Evolutionary conservation across 1,140 invertebrate genomes (phyloP).

Genomic region (Zaprionus vittiger): DNA sequence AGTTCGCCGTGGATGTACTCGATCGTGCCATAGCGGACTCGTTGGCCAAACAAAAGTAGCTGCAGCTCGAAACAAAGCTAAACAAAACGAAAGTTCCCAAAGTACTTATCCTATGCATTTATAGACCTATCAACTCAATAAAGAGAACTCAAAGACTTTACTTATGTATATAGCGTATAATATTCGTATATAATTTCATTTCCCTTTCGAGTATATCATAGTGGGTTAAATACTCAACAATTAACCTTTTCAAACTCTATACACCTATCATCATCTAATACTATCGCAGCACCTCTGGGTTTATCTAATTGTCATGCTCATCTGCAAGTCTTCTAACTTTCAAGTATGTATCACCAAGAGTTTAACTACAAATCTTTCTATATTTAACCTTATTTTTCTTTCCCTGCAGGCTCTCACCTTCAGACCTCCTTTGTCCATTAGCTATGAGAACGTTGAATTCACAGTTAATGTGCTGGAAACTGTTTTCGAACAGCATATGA

Average conservation of each 20-base stretch:
- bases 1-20: constrained; percentile 90
- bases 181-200: background rate
- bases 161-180: background rate
- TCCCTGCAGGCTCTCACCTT: constrained; percentile 91
- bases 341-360: constrained; percentile 33
- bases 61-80: background rate
- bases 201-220: background rate
- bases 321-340: constrained; percentile 38
- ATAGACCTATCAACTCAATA: constrained; percentile 11
- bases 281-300: constrained; percentile 23
- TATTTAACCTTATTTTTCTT: background rate
- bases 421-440: constrained; percentile 98
- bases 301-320: constrained; percentile 41
- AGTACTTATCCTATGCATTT: constrained; percentile 8
- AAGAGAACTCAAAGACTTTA: constrained; percentile 15
- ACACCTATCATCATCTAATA: constrained; percentile 26
- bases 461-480: constrained; percentile 87
- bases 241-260: background rate
- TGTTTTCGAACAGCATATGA: constrained; percentile 84
- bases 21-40: constrained; percentile 85
- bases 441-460: constrained; percentile 93
- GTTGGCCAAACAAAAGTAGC: constrained; percentile 40
- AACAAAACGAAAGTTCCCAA: background rate
- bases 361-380: background rate
- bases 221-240: background rate